Percentiles rank a stretch among this genome's conserved stretches.
These are phyloP conservation scores for Homarus gammarus DNA, from an alignment of 2,888 invertebrate species.

Conservation along the genomic window DNA sequence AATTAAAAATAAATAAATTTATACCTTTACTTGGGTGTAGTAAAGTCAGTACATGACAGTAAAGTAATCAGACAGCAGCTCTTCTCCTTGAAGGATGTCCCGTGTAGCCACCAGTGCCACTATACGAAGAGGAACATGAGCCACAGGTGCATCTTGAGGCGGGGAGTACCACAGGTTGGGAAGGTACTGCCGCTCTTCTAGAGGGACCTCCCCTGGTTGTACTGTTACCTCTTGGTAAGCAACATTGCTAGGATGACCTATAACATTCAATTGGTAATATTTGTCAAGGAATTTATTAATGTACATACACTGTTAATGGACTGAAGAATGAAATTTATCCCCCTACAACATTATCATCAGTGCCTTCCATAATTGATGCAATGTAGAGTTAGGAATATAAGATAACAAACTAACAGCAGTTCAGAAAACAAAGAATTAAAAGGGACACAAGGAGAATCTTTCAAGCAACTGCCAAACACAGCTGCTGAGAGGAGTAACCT, in stretches of 20 bases:
- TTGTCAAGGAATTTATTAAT: not conserved
- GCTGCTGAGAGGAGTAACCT: too few relatives aligned
- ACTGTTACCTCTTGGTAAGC: conserved; percentile 81
- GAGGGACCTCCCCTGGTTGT: conserved; percentile 77
- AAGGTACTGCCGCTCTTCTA: conserved; percentile 78
- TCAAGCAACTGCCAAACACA: too few relatives aligned
- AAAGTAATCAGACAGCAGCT: conserved; percentile 80
- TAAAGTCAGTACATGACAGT: conserved; percentile 77
- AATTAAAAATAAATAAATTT: too few relatives aligned
- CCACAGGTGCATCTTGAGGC: conserved; percentile 75
- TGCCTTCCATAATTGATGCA: too few relatives aligned
- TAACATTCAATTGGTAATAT: conserved; percentile 59
- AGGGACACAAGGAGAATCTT: too few relatives aligned
- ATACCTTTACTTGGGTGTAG: not conserved
- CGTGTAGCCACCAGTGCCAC: conserved; percentile 80
- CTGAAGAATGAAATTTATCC: too few relatives aligned
- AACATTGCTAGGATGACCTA: conserved; percentile 80
- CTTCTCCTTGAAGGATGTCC: conserved; percentile 79
- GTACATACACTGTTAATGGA: too few relatives aligned
- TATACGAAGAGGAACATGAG: conserved; percentile 77
- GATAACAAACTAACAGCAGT: too few relatives aligned
- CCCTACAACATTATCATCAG: too few relatives aligned
- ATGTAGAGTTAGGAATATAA: too few relatives aligned
- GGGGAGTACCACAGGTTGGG: conserved; percentile 80
- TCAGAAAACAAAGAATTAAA: too few relatives aligned